Conservation (phyloP, 2,888 invertebrate genomes). For the Cephus pygmeus region DNA sequence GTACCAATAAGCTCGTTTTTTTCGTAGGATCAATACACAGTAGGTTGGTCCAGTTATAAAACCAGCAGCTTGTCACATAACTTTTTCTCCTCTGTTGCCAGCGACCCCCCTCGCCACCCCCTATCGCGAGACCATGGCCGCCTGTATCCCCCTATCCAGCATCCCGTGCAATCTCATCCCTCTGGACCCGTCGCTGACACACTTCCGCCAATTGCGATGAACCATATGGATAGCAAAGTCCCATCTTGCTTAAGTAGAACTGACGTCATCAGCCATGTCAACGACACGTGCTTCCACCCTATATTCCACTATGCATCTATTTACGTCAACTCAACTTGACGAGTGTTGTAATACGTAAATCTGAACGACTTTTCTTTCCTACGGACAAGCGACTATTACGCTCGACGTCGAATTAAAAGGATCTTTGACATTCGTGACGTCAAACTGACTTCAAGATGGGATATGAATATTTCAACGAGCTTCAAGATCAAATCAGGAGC, state of each 20-base stretch:
- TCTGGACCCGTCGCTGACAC: background rate
- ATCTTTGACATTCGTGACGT: background rate
- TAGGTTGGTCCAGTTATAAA: background rate
- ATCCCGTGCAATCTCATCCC: background rate
- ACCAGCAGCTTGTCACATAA: conserved; percentile 1
- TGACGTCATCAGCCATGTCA: conserved; percentile 2
- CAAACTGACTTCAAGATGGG: background rate
- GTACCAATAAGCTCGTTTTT: background rate
- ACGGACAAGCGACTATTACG: background rate
- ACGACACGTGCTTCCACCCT: conserved; percentile 8
- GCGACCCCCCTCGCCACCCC: background rate
- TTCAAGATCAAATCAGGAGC: background rate
- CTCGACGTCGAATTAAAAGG: background rate
- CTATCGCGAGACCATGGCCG: background rate
- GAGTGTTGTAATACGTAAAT: background rate
- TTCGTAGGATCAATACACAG: background rate
- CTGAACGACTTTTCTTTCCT: background rate
- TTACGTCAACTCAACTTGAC: conserved; percentile 8
- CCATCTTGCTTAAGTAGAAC: background rate
- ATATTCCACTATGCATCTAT: conserved; percentile 13
- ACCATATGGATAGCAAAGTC: background rate
- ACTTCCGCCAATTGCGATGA: background rate
- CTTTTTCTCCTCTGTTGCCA: background rate
- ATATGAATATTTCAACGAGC: background rate
- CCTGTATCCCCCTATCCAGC: background rate